Evolutionary conservation across 2,113 vertebrate genomes (phyloP).

Genomic region (Xiphophorus maculatus): DNA sequence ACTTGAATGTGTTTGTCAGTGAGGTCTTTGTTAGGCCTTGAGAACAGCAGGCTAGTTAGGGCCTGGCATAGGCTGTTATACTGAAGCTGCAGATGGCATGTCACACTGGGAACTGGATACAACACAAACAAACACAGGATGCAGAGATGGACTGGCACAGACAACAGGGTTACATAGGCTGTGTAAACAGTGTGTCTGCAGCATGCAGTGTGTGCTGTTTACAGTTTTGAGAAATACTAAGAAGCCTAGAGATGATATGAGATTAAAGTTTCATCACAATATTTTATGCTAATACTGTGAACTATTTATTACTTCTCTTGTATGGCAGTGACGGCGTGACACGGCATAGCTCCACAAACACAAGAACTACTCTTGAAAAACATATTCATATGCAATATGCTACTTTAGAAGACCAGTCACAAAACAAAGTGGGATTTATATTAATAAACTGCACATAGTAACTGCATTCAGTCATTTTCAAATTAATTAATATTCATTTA

Average conservation of each 20-base stretch:
- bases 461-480: too few relatives aligned
- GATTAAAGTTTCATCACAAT: too few relatives aligned
- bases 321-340: too few relatives aligned
- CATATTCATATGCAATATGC: too few relatives aligned
- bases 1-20: slow-evolving; percentile 51
- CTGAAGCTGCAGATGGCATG: slow-evolving; percentile 55
- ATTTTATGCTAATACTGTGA: too few relatives aligned
- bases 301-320: too few relatives aligned
- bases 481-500: too few relatives aligned
- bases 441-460: too few relatives aligned
- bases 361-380: too few relatives aligned
- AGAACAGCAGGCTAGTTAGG: slow-evolving; percentile 71
- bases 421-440: too few relatives aligned
- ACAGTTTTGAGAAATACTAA: slow-evolving; percentile 17
- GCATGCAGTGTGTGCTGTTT: slow-evolving; percentile 2
- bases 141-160: slow-evolving; percentile 48
- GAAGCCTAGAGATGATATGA: not conserved
- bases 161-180: slow-evolving; percentile 60
- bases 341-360: too few relatives aligned
- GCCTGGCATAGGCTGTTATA: slow-evolving; percentile 54
- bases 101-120: slow-evolving; percentile 69
- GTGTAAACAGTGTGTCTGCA: not conserved
- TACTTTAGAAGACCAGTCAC: too few relatives aligned
- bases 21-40: slow-evolving; percentile 63
- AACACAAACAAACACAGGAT: slow-evolving; percentile 65